Evolutionary conservation across 2,797 vertebrate genomes (phyloP).

Genomic region (Molossus molossus): DNA sequence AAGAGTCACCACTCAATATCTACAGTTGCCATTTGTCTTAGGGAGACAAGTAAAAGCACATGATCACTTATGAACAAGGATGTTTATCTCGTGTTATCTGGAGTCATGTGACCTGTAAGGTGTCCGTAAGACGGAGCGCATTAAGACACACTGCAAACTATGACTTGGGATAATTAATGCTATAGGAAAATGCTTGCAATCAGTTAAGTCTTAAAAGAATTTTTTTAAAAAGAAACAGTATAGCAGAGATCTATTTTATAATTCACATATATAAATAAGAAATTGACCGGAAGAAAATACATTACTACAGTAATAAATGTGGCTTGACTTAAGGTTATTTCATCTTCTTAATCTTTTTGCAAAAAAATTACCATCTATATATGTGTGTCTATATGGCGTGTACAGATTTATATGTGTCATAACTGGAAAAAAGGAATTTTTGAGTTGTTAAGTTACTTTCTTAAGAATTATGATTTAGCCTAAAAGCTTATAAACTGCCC

Average conservation of each 20-base stretch:
- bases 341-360: slow-evolving; percentile 34
- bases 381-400: neutral
- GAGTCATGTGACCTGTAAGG: neutral
- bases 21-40: neutral
- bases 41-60: neutral
- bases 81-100: neutral
- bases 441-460: slow-evolving; percentile 15
- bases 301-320: neutral
- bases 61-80: neutral
- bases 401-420: neutral
- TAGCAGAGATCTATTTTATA: slow-evolving; percentile 2
- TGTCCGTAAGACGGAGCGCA: neutral
- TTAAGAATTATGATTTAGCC: slow-evolving; percentile 3
- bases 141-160: slow-evolving; percentile 16
- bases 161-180: neutral
- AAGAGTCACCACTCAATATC: neutral
- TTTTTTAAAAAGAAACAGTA: neutral
- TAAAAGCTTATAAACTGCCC: neutral
- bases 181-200: neutral
- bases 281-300: slow-evolving; percentile 55
- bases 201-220: slow-evolving; percentile 37
- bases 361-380: neutral
- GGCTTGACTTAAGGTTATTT: slow-evolving; percentile 49
- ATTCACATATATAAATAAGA: neutral
- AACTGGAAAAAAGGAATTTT: slow-evolving; percentile 19